Evolutionary conservation across 2,888 invertebrate genomes (phyloP), one percentile per base, ranked within the genome.

Genomic region (Rutpela maculata): DNA sequence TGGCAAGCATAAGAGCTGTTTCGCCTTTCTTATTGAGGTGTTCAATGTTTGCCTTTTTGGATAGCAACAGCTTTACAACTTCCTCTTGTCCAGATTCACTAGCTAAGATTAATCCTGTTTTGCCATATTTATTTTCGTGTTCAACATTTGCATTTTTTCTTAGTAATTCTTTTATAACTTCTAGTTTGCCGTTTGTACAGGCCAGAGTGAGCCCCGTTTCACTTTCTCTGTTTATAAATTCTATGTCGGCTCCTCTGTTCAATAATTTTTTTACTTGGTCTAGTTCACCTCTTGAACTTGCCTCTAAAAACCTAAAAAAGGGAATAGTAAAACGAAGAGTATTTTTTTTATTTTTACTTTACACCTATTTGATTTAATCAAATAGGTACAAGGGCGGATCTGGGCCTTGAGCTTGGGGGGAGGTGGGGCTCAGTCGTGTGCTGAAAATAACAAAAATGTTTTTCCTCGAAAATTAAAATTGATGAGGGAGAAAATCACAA

Each of bases 1-100:
- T 70, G 15, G 70, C 70, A 10, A 59, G 59, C 6, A 59, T 17
- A 6, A 59, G 59, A 18, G 59, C 59, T 15, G 70, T 31, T 38
- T 31, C 18, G 59, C 56, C 59, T 18, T 59, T 19, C 6, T 19
- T 19, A 59, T 12, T 19, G 9, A n/a, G 9, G 10, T 71, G 38
- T 7, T 71, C 15, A 12, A 60, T 38, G 0, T 19, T 19, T 62
- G 60, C 43, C 0, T 62, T 71, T 7, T 43, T 71, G 1, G 60
- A 60, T 15, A 71, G 38, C 7, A 71, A 19, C 18, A 60, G 15
- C 10, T 50, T 60, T 43, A 71, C 43, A 18, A 71, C 11, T 9
- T 71, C 62, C 35, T 60, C 43, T 43, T 43, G 56, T 22, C 60
- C 71, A 6, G 15, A 26, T 60, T 22, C 43, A 56, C 31, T 31